Conservation (phyloP, 1,140 invertebrate genomes). For the Oncopodura yosiiana region DNA sequence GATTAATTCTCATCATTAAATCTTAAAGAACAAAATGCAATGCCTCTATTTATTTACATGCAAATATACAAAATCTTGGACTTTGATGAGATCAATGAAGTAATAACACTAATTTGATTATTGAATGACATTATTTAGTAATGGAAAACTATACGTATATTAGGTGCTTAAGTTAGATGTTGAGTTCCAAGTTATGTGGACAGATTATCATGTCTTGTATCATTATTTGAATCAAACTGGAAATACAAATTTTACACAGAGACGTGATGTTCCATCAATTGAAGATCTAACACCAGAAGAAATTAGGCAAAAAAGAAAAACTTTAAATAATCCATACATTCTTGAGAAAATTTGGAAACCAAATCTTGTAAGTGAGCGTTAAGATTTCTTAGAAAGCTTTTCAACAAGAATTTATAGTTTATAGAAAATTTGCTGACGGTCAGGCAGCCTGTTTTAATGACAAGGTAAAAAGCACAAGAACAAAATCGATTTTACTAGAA, state of each 20-base stretch:
- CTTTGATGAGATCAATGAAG: slow-evolving; percentile 3
- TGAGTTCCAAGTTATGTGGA: slow-evolving; percentile 3
- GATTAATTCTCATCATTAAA: neutral
- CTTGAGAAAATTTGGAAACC: slow-evolving; percentile 9
- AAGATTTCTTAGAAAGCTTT: neutral
- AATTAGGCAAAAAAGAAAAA: neutral
- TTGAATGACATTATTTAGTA: neutral
- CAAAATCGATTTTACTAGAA: neutral
- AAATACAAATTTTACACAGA: neutral
- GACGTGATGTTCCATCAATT: too few relatives aligned
- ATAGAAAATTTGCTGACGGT: neutral
- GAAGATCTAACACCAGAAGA: neutral
- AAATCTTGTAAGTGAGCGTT: slow-evolving; percentile 1
- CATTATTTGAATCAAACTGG: neutral
- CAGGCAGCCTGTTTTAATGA: neutral
- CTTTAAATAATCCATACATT: slow-evolving; percentile 7
- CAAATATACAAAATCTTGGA: slow-evolving; percentile 7
- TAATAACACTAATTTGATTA: neutral
- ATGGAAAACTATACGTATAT: neutral
- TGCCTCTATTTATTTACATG: neutral
- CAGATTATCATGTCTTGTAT: slow-evolving; percentile 3
- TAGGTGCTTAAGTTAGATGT: neutral
- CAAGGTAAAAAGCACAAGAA: neutral
- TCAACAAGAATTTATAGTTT: neutral
- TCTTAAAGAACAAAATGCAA: neutral